Conservation (phyloP, 2,113 vertebrate genomes). For the Hoplias malabaricus region DNA sequence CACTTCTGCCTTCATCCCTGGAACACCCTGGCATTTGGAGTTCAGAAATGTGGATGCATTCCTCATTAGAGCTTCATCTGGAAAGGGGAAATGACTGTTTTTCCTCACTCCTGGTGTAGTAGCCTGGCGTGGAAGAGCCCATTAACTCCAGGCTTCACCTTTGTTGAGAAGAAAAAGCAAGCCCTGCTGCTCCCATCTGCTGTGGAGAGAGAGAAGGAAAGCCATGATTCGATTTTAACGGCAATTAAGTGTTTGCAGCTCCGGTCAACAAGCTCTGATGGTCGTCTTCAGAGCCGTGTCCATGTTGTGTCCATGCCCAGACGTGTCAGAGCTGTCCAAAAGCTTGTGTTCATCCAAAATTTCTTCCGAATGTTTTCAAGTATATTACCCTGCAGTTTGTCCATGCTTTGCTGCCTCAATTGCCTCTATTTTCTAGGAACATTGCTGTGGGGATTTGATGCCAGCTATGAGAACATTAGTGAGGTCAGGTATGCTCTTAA, state of each 20-base stretch:
- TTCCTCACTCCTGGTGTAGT: slow-evolving; percentile 17
- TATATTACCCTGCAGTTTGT: too few species aligned
- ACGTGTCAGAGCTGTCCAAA: background rate
- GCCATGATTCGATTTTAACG: slow-evolving; percentile 60
- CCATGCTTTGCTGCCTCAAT: too few species aligned
- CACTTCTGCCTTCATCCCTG: background rate
- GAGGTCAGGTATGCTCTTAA: too few species aligned
- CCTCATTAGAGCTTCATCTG: background rate
- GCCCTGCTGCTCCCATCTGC: slow-evolving; percentile 60
- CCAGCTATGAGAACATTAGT: too few species aligned
- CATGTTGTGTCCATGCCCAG: background rate
- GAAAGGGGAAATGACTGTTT: background rate
- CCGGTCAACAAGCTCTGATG: slow-evolving; percentile 49
- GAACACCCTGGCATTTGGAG: background rate
- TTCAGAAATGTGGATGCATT: background rate
- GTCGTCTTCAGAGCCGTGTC: background rate
- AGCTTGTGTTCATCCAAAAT: too few species aligned
- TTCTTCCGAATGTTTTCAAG: too few species aligned
- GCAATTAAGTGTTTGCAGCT: slow-evolving; percentile 53
- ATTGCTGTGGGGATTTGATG: too few species aligned
- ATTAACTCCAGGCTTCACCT: slow-evolving; percentile 62
- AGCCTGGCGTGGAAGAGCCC: slow-evolving; percentile 59
- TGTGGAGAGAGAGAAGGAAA: slow-evolving; percentile 48
- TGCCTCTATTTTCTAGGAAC: too few species aligned
- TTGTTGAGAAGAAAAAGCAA: slow-evolving; percentile 56